A percentile compares a stretch with the other conserved stretches of the same genome.
Evolutionary conservation across 2,888 invertebrate species (phyloP).

Genomic region (Teleogryllus oceanicus): DNA sequence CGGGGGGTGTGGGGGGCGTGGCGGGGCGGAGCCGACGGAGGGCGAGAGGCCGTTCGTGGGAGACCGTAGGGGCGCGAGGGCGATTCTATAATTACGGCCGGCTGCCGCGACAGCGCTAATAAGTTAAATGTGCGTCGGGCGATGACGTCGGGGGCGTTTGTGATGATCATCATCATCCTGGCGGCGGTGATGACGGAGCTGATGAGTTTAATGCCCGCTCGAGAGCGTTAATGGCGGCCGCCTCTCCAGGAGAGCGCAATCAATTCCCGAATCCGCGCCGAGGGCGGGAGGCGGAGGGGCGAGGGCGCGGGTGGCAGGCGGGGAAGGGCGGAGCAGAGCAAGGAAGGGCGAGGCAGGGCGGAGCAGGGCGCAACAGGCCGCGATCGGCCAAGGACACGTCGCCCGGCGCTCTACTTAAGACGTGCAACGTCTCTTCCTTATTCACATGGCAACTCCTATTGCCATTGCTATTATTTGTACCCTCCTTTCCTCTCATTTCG

Average conservation of each 20-base stretch:
- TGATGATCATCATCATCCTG: background rate
- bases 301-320: no score
- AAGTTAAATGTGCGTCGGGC: background rate
- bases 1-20: background rate
- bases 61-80: background rate
- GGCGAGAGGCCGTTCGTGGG: background rate
- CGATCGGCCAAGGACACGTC: no score
- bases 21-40: background rate
- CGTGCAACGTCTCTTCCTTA: no score
- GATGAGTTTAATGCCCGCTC: constrained; percentile 1
- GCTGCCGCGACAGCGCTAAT: background rate
- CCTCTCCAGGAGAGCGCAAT: background rate
- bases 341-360: no score
- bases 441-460: no score
- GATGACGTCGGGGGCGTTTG: background rate
- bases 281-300: no score
- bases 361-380: no score
- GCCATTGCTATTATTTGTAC: no score
- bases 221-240: background rate
- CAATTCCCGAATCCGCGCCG: background rate
- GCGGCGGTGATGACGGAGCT: background rate
- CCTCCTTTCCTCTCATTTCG: no score
- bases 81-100: background rate
- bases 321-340: no score
- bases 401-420: no score